These are phyloP conservation scores for Automeris io DNA, from an alignment of 2,888 invertebrate species.

Conservation along the genomic window DNA sequence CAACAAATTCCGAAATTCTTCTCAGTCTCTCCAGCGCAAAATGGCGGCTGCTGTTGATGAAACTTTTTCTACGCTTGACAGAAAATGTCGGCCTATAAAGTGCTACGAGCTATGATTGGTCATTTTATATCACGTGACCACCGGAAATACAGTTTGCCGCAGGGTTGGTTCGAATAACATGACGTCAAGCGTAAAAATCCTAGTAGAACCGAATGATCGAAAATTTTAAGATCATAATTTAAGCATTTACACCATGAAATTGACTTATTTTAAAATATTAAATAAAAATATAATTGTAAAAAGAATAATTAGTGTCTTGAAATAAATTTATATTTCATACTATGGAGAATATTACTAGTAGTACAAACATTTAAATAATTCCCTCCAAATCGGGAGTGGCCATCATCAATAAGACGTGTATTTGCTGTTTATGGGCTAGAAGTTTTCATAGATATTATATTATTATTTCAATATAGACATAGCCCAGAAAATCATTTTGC, in stretches of 20 bases:
- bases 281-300: background rate
- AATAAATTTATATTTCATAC: background rate
- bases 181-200: constrained; percentile 66
- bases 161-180: constrained; percentile 63
- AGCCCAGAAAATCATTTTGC: no score
- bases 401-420: constrained; percentile 70
- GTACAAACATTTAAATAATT: constrained; percentile 38
- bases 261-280: background rate
- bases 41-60: constrained; percentile 98
- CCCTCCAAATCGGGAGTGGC: constrained; percentile 69
- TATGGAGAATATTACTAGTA: background rate
- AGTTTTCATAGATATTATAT: constrained; percentile 35
- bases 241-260: background rate
- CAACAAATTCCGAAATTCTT: constrained; percentile 85
- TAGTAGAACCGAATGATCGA: constrained; percentile 53
- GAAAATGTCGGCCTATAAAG: constrained; percentile 80
- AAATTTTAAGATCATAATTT: constrained; percentile 24
- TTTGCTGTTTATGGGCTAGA: constrained; percentile 47
- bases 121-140: constrained; percentile 61
- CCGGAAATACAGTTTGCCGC: constrained; percentile 68
- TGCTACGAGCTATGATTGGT: constrained; percentile 62
- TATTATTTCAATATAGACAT: constrained; percentile 14
- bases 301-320: background rate
- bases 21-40: constrained; percentile 89
- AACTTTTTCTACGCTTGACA: constrained; percentile 97